Conservation (phyloP, 1,140 invertebrate species). For the Drosophila yakuba region DNA sequence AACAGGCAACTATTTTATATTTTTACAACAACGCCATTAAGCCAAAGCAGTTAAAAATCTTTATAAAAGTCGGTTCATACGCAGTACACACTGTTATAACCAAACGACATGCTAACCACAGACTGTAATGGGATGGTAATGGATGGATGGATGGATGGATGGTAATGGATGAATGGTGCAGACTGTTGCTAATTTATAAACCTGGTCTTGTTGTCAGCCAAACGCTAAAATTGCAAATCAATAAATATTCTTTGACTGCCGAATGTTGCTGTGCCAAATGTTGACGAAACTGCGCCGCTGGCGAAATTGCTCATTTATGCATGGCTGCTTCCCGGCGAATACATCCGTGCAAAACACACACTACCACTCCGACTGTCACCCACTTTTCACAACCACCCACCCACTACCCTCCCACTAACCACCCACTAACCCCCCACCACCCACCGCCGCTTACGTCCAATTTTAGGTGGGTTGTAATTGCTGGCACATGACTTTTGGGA, state of each 20-base stretch:
- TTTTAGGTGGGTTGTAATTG: constrained; percentile 64
- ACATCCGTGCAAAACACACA: constrained; percentile 30
- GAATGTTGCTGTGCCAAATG: constrained; percentile 56
- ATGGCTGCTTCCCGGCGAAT: constrained; percentile 67
- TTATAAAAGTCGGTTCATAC: not conserved
- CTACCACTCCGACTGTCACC: not conserved
- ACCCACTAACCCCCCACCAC: not conserved
- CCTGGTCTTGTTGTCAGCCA: constrained; percentile 54
- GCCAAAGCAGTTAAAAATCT: not conserved
- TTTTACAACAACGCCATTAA: not conserved
- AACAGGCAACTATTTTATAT: not conserved
- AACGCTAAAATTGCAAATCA: constrained; percentile 73
- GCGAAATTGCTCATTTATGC: constrained; percentile 80
- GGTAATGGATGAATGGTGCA: not conserved
- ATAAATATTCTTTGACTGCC: constrained; percentile 67
- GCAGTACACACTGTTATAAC: constrained; percentile 8
- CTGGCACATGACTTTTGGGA: constrained; percentile 64
- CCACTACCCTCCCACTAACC: not conserved
- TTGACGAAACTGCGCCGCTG: constrained; percentile 72
- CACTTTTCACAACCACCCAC: not conserved
- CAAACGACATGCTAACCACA: constrained; percentile 1
- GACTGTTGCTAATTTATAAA: constrained; percentile 78
- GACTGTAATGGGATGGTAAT: not conserved
- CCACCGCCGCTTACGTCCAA: constrained; percentile 24
- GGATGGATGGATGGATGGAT: not conserved